Evolutionary conservation across 2,797 vertebrate species (phyloP).

Genomic region (Adelosebastes latens): DNA sequence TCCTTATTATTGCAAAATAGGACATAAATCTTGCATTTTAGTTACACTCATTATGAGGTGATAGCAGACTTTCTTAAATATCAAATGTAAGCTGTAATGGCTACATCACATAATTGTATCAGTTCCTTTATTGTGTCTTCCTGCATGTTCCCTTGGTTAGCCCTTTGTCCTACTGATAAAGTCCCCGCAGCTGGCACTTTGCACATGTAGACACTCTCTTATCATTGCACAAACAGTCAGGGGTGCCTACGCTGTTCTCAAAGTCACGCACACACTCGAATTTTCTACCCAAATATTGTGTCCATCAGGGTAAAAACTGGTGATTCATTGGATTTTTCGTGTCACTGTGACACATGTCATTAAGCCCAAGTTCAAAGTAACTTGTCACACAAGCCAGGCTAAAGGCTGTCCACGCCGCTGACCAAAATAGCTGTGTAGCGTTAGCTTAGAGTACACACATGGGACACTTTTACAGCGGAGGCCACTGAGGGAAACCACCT

Average conservation of each 20-base stretch:
- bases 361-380: conserved; percentile 39
- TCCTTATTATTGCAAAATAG: not conserved
- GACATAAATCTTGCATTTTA: not conserved
- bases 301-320: not conserved
- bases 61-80: not conserved
- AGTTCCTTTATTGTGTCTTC: conserved; percentile 2
- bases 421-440: conserved; percentile 30
- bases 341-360: conserved; percentile 58
- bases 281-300: conserved; percentile 8
- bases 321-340: not conserved
- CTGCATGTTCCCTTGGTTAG: conserved; percentile 4
- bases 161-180: conserved; percentile 70
- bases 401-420: not conserved
- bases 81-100: not conserved
- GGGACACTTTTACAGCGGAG: conserved; percentile 9
- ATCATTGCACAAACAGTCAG: conserved; percentile 59
- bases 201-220: conserved; percentile 56
- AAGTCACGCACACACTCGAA: conserved; percentile 16
- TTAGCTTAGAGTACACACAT: conserved; percentile 22
- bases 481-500: conserved; percentile 26
- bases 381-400: conserved; percentile 14
- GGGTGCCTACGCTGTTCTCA: conserved; percentile 22
- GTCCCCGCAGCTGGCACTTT: conserved; percentile 40
- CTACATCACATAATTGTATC: conserved; percentile 8
- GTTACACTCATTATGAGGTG: not conserved